Conservation (phyloP, 2,113 vertebrate species). For the zebrafish (Danio rerio) region GRCz12tu NC_133197.1:10901501-10902000, state of each 20-base stretch:
- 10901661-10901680: conserved; percentile 18
- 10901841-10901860: no score
- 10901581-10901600: conserved; percentile 29
- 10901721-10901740: not conserved
- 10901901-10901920: no score
- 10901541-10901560: conserved; percentile 2
- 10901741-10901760: not conserved
- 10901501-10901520: not conserved
- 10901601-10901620: not conserved
- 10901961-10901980: no score
- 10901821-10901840: no score
- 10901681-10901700: not conserved
- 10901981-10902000: no score
- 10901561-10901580: conserved; percentile 17
- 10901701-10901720: not conserved
- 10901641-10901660: conserved; percentile 1
- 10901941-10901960: no score
- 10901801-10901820: no score
- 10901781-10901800: no score
- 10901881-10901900: no score
- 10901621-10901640: not conserved
- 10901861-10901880: no score
- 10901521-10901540: not conserved
- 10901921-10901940: no score
- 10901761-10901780: no score